Evolutionary conservation across 2,113 vertebrate species (phyloP), one percentile per base, ranked within the genome.

Genomic region (Cavia aperea): DNA sequence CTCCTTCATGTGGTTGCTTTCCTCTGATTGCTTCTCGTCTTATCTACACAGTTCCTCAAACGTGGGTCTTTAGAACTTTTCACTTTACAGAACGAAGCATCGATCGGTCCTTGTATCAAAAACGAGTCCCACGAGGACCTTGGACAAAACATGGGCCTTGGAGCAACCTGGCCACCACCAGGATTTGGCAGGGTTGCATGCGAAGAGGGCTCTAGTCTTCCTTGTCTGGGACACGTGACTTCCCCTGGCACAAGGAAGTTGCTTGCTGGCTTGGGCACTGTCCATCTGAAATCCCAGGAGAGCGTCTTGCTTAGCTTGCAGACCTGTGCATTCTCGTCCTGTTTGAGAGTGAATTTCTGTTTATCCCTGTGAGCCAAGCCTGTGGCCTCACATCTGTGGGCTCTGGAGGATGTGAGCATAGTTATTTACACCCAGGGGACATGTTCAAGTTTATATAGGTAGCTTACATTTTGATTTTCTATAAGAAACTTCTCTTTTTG

Each of bases 221-320:
- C 39, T 2, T 11, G 2, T 36, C 15, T 12, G n/a, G 29, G 63
- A 60, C 33, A 39, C 0, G 10, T 0, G 19, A 12, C 68, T 65
- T 79, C n/a, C 8, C 16, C 24, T 1, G 18, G 36, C 33, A 31
- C 33, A 31, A 14, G 36, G 36, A 14, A n/a, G 24, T 10, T 24
- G 46, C 21, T 60, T 1, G 2, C 39, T 43, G 36, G 0, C 3
- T 4, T 21, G 58, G 36, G 13, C 39, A 14, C 58, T 46, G 36
- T 39, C 7, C 8, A 79, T 54, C 54, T 81, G 73, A 68, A 63
- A 15, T 33, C n/a, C 39, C 23, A 2, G n/a, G 49, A 49, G 5
- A 1, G 26, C 39, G 13, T 5, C 23, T 24, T 7, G 5, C 31
- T 90, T 63, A 46, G 23, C n/a, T 46, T 82, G 4, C 24, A 51